Percentiles rank a stretch among this genome's conserved stretches.
These are phyloP conservation scores for Rhinoptilus africanus DNA, from an alignment of 2,113 vertebrate genomes.

Conservation along the genomic window DNA sequence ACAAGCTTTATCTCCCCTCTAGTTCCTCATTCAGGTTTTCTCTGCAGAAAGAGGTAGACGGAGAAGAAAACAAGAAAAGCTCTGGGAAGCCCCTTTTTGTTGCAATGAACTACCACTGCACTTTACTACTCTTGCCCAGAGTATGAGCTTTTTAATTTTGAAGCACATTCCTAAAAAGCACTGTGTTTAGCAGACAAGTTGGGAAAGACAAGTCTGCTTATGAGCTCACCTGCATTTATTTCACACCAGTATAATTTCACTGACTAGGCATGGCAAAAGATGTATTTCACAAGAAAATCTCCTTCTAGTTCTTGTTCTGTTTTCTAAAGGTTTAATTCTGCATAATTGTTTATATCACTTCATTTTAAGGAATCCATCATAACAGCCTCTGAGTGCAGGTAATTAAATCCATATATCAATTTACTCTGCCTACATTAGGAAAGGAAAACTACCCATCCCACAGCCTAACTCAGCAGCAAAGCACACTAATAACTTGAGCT, in stretches of 20 bases:
- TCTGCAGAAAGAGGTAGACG: not conserved
- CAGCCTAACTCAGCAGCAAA: not conserved
- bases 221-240: not conserved
- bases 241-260: not conserved
- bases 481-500: not conserved
- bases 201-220: not conserved
- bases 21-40: not conserved
- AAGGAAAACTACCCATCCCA: not conserved
- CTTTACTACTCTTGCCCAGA: not conserved
- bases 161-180: not conserved
- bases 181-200: not conserved
- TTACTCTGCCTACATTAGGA: not conserved
- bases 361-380: not conserved
- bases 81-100: not conserved
- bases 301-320: not conserved
- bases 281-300: not conserved
- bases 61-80: not conserved
- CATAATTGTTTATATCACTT: not conserved
- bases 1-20: not conserved
- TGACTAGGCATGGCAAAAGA: not conserved
- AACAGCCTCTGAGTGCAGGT: not conserved
- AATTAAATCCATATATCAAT: constrained; percentile 25
- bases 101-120: not conserved
- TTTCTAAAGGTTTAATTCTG: not conserved
- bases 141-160: not conserved